These are phyloP conservation scores for Platypus cylindrus DNA, from an alignment of 2,888 invertebrate species.

Conservation along the genomic window DNA sequence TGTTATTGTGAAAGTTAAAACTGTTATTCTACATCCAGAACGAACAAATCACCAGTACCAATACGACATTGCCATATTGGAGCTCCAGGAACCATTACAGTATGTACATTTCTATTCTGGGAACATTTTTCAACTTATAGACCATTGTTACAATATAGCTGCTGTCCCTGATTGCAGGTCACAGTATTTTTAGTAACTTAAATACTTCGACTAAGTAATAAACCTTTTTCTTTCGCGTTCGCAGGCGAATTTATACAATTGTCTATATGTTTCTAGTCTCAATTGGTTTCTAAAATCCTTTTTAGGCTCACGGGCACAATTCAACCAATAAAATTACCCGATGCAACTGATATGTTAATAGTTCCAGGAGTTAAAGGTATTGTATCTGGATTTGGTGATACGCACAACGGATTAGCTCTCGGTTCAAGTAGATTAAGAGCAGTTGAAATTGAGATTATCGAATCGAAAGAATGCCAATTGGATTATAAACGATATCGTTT, in stretches of 20 bases:
- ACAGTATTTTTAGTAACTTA: too few relatives aligned
- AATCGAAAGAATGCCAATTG: constrained; percentile 9
- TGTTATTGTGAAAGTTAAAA: constrained; percentile 10
- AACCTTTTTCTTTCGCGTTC: too few relatives aligned
- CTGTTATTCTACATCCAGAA: constrained; percentile 18
- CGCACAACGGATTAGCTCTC: neutral
- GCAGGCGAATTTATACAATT: too few relatives aligned
- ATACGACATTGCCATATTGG: constrained; percentile 19
- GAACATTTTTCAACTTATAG: too few relatives aligned
- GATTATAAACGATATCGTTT: constrained; percentile 10
- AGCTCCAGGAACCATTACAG: constrained; percentile 14
- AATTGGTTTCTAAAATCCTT: too few relatives aligned
- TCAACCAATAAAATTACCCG: constrained; percentile 17
- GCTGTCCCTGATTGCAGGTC: too few relatives aligned
- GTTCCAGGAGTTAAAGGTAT: constrained; percentile 11
- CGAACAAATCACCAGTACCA: constrained; percentile 10
- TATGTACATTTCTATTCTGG: constrained; percentile 8
- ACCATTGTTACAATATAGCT: too few relatives aligned
- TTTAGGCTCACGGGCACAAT: too few relatives aligned
- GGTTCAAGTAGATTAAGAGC: constrained; percentile 13
- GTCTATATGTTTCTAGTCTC: too few relatives aligned
- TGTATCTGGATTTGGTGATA: constrained; percentile 14
- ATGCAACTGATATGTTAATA: constrained; percentile 4
- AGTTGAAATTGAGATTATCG: constrained; percentile 14
- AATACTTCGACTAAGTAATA: too few relatives aligned